Base-by-base conservation (phyloP, 2,888 invertebrate genomes). In the Drosophila sordidapex region DNA sequence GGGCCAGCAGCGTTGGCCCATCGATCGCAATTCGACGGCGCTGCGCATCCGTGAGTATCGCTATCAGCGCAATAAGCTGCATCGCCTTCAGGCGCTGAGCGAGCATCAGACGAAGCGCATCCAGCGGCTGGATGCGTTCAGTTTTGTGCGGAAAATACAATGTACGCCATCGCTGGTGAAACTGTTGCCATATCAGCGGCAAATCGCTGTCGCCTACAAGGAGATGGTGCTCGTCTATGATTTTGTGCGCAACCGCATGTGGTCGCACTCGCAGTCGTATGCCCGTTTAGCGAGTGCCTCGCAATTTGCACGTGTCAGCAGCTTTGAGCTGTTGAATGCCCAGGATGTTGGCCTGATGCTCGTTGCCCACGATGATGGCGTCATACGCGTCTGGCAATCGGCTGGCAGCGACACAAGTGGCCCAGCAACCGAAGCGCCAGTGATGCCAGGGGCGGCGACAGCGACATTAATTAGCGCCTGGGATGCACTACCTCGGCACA, bases 121-220 rank as follows among this genome's bases (percentile, higher is more conserved):
- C 67, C 92, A 94, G 64, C 95, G 96, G 76, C 94, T 98, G 83
- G 98, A 98, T 92, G 95, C 96, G 79, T 97, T 97, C 94, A 95
- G 96, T 71, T 98, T 97, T 94, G 95, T 96, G 90, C 95, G 96
- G 68, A 96, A 97, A 91, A 97, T 97, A 82, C 95, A 96, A 71
- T 95, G 96, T 82, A 95, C 96, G 68, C 97, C 98, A 21, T 95
- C 96, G 78, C 95, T 97, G 38, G 94, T 98, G 46, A 95, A 95
- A 82, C 97, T 99, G 93, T 97, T 98, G 94, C 98, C 98, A 0
- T 98, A 97, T 93, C 98, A 98, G 92, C 96, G 97, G 79, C 97
- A 97, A 92, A 94, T 98, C 70, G 97, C 97, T 40, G 96, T 98
- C 58, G 97, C 98, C 48, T 97, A 96, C 90, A 96, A 96, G 92